A percentile compares a stretch with the other conserved stretches of the same genome.
phyloP scores from a whole-genome alignment of 2,888 invertebrate genomes.

The Tachina fera region DNA sequence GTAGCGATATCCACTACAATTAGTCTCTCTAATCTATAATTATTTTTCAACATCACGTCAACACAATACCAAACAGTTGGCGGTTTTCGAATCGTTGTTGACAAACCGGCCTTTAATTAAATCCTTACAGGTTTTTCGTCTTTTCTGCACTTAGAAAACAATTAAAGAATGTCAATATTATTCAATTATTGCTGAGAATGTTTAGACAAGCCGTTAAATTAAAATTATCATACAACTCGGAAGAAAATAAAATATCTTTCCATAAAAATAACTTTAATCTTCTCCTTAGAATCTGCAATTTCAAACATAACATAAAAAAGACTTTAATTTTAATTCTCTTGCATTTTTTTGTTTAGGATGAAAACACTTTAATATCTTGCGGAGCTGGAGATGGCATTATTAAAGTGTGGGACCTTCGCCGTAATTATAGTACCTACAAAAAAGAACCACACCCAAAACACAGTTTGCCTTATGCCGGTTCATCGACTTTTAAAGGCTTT shows the following conservation, averaged over 20 bases:
- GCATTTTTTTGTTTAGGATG: conserved; percentile 85
- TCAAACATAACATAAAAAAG: neutral
- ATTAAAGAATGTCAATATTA: too few species aligned
- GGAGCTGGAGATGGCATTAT: conserved; percentile 94
- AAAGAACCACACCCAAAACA: conserved; percentile 89
- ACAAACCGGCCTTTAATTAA: too few species aligned
- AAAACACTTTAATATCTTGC: conserved; percentile 90
- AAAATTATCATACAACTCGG: too few species aligned
- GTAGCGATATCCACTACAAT: too few species aligned
- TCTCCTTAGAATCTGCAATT: neutral
- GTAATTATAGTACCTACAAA: conserved; percentile 88
- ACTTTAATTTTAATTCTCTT: neutral
- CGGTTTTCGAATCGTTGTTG: too few species aligned
- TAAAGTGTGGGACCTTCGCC: conserved; percentile 94
- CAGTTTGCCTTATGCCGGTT: conserved; percentile 89
- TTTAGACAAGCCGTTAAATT: too few species aligned
- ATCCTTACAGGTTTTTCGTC: too few species aligned
- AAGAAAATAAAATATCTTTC: neutral
- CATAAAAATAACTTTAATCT: neutral
- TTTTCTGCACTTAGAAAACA: too few species aligned
- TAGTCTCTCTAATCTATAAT: too few species aligned
- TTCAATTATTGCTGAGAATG: too few species aligned
- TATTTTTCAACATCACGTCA: too few species aligned
- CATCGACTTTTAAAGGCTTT: conserved; percentile 88
- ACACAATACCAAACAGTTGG: too few species aligned